Conservation (phyloP, 2,113 vertebrate genomes). For the Cyprinodon variegatus region DNA sequence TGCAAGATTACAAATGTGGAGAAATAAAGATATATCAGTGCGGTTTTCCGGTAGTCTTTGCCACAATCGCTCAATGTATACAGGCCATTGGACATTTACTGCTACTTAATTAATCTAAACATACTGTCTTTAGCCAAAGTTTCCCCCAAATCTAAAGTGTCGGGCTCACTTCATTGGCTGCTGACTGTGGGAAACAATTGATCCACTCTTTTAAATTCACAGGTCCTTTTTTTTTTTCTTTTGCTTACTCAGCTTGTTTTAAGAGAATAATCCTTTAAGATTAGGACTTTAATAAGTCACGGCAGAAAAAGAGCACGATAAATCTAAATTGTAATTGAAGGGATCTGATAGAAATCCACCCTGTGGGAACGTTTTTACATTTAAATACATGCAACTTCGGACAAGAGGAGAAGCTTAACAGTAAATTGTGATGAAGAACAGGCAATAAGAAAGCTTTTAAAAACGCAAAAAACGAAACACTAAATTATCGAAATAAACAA, state of each 20-base stretch:
- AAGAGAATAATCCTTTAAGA: slow-evolving; percentile 6
- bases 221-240: not conserved
- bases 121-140: not conserved
- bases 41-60: no score
- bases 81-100: not conserved
- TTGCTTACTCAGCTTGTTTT: not conserved
- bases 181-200: not conserved
- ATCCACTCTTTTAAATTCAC: not conserved
- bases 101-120: not conserved
- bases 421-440: not conserved
- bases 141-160: not conserved
- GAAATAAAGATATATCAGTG: no score
- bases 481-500: not conserved
- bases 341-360: not conserved
- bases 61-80: no score
- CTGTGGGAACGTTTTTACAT: not conserved
- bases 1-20: no score
- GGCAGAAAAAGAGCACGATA: not conserved
- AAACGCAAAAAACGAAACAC: no score
- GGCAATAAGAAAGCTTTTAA: not conserved
- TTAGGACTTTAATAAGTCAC: not conserved
- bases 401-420: not conserved
- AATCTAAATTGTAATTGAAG: not conserved
- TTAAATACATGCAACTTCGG: not conserved
- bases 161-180: not conserved